phyloP scores from a whole-genome alignment of 2,888 invertebrate species.

The Barypeithes pellucidus region DNA sequence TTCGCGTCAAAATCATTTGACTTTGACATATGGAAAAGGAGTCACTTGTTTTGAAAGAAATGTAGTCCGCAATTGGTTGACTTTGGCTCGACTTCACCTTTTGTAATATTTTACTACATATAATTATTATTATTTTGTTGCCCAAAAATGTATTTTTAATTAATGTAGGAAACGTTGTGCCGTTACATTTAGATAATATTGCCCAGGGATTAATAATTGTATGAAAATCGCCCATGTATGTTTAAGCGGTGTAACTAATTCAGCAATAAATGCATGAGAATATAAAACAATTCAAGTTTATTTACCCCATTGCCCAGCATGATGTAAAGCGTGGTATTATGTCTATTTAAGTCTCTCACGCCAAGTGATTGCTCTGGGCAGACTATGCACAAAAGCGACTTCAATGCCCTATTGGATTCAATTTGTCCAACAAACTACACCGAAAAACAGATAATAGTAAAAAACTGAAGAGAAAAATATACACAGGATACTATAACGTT shows the following conservation, averaged over 20 bases:
- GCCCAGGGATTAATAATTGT: background rate
- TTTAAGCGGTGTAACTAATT: conserved; percentile 24
- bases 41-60: too few species aligned
- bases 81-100: too few species aligned
- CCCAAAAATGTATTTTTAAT: too few species aligned
- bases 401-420: background rate
- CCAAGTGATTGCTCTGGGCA: background rate
- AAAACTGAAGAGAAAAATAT: too few species aligned
- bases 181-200: too few species aligned
- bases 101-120: too few species aligned
- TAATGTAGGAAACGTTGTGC: too few species aligned
- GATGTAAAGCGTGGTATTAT: conserved; percentile 30
- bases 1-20: too few species aligned
- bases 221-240: background rate
- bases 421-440: background rate
- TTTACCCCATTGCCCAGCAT: conserved; percentile 27
- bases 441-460: background rate
- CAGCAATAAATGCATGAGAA: conserved; percentile 34
- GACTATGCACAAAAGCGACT: background rate
- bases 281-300: conserved; percentile 29
- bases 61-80: too few species aligned
- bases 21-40: too few species aligned
- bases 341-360: conserved; percentile 29
- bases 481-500: too few species aligned
- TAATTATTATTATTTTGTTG: too few species aligned